Percentiles rank a stretch among this genome's conserved stretches.
phyloP scores from a whole-genome alignment of 2,797 vertebrate genomes.

The Propithecus perrieri region DNA sequence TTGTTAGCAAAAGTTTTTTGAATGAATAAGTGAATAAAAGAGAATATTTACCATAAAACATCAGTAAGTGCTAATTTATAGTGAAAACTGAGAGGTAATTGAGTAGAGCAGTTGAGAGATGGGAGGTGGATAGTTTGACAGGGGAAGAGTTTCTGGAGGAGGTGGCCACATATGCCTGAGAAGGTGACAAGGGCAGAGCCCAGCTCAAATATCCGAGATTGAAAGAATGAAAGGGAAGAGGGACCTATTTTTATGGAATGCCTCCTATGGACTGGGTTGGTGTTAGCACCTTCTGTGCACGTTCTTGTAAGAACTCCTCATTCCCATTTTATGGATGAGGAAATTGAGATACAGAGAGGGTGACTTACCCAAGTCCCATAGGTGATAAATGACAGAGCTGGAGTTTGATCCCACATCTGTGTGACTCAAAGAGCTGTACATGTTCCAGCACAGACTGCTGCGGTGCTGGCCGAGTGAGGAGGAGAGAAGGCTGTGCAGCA shows the following conservation, averaged over 20 bases:
- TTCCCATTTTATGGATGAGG: not conserved
- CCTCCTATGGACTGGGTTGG: not conserved
- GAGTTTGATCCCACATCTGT: not conserved
- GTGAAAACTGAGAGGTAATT: not conserved
- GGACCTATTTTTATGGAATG: not conserved
- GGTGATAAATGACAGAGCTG: not conserved
- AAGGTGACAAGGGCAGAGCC: not conserved
- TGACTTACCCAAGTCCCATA: not conserved
- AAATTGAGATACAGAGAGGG: not conserved
- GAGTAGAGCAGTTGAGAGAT: not conserved
- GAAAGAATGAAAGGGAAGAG: not conserved
- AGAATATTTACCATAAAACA: not conserved
- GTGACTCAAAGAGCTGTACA: not conserved
- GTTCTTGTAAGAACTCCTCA: not conserved
- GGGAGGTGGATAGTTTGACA: not conserved
- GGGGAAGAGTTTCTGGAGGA: not conserved
- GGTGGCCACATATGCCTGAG: not conserved
- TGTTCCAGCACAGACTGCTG: not conserved
- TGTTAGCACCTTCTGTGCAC: not conserved
- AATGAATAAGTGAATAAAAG: not conserved
- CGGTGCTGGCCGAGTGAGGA: not conserved
- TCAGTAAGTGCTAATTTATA: not conserved
- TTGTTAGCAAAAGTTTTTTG: not conserved
- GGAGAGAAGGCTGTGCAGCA: not conserved
- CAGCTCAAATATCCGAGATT: not conserved